Evolutionary conservation across 2,888 invertebrate species (phyloP).

Genomic region (Julus scandinavius): DNA sequence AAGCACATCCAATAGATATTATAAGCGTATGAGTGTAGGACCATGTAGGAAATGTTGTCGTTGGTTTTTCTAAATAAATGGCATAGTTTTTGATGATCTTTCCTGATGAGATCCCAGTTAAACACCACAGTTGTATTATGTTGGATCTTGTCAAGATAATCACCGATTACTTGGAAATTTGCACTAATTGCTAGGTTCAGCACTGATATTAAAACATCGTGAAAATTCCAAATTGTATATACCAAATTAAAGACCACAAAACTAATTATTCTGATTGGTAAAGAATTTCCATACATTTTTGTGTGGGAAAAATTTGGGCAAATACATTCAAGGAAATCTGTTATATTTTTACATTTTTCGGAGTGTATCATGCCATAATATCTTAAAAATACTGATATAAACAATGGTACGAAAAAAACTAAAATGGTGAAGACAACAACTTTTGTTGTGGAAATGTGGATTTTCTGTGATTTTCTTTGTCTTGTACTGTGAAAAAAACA

Average conservation of each 20-base stretch:
- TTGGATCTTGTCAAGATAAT: not conserved
- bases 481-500: too few relatives aligned
- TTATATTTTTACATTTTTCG: not conserved
- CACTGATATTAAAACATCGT: not conserved
- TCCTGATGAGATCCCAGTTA: not conserved
- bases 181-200: not conserved
- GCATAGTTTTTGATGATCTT: conserved; percentile 3
- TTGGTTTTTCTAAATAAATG: not conserved
- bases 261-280: too few relatives aligned
- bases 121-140: not conserved
- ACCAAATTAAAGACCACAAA: too few relatives aligned
- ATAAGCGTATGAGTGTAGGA: conserved; percentile 20
- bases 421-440: not conserved
- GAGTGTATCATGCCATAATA: not conserved
- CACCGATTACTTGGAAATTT: not conserved
- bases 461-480: too few relatives aligned
- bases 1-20: conserved; percentile 4
- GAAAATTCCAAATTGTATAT: not conserved
- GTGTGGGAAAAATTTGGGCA: too few relatives aligned
- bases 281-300: too few relatives aligned
- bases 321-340: not conserved
- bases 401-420: not conserved
- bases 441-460: not conserved
- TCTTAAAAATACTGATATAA: not conserved
- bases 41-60: not conserved